Base-by-base conservation (phyloP, 2,888 invertebrate genomes). In the Eremobia ochroleuca region DNA sequence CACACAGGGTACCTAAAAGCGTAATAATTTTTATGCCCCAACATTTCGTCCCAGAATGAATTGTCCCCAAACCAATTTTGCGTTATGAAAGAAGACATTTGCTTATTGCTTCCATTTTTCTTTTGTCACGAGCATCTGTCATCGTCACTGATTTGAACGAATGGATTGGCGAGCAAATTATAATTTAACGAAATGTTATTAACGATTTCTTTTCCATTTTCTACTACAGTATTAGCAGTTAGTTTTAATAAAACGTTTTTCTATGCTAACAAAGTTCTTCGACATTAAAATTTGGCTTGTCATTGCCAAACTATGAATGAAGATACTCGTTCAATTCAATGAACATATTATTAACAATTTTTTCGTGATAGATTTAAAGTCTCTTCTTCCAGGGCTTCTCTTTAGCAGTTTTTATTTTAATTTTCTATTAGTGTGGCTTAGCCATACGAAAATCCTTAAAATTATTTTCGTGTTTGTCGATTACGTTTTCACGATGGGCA, bases 61-160 rank as follows among this genome's bases (percentile, higher is more conserved):
- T 95, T 93, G 95, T 94, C 92, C 93, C 92, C 92, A 88, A 93
- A 94, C 94, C 95, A 95, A 96, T 96, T 96, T 94, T 89, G 91
- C 93, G 91, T 95, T 95, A 96, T 96, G 94, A 96, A 95, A 94
- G 94, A 92, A 92, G 92, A 93, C 94, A 95, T 96, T 96, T 95
- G 94, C 94, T 95, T 96, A 96, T 95, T 95, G 92, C 94, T 92
- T 88, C 91, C 92, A 93, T 92, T 94, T 95, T 94, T 92, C 94
- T 93, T 94, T 95, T 94, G 93, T 94, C 90, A 87, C 83, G 88
- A 82, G 90, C 93, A 94, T 94, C 94, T 94, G 93, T 94, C 94
- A 93, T 92, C 92, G 90, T 92, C 93, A 91, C 87, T 89, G 91
- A 92, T 92, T 93, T 90, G 82, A 88, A 85, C 80, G 90, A 92